Percentiles rank a stretch among this genome's conserved stretches.
Evolutionary conservation across 2,113 vertebrate genomes (phyloP).

Genomic region (Notarius quadriscutis): DNA sequence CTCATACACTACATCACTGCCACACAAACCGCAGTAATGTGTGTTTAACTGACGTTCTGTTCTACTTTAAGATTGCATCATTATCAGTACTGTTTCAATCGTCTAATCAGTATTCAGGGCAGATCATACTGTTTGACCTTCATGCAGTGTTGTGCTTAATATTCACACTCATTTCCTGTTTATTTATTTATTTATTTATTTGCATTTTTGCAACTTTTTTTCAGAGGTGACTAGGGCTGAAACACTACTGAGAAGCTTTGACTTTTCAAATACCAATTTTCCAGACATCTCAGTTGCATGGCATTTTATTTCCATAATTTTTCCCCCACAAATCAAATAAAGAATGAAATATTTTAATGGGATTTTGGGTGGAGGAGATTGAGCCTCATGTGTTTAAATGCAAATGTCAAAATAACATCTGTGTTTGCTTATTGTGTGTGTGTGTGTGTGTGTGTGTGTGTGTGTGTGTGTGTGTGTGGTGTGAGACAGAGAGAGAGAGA

Average conservation of each 20-base stretch:
- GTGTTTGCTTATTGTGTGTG: background rate
- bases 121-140: slow-evolving; percentile 16
- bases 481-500: background rate
- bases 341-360: background rate
- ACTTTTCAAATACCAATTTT: background rate
- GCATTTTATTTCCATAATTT: background rate
- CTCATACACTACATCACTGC: background rate
- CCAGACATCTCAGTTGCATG: background rate
- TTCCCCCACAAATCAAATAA: background rate
- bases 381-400: background rate
- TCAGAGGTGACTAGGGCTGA: background rate
- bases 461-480: background rate
- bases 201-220: background rate
- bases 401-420: slow-evolving; percentile 13
- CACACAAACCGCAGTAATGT: background rate
- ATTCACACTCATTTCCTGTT: slow-evolving; percentile 12
- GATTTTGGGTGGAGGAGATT: background rate
- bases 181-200: slow-evolving; percentile 10
- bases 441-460: background rate
- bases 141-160: slow-evolving; percentile 12
- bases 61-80: background rate
- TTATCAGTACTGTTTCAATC: slow-evolving; percentile 3
- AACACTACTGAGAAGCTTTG: background rate
- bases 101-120: slow-evolving; percentile 23
- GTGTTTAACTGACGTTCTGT: background rate